Conservation (phyloP, 2,113 vertebrate genomes). For the Xiphophorus couchianus region DNA sequence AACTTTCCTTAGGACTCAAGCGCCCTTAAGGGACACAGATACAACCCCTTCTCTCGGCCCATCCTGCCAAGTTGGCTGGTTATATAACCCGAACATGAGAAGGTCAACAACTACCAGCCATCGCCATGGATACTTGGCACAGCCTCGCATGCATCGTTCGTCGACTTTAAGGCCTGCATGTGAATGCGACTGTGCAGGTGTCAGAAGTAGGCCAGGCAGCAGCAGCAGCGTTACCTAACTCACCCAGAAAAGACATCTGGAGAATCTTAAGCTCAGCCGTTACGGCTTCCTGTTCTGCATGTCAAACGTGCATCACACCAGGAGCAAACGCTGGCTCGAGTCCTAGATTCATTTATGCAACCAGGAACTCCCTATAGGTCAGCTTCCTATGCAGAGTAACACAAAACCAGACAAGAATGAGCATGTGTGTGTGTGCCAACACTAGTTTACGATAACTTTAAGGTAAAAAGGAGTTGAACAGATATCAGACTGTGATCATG, state of each 20-base stretch:
- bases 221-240: constrained; percentile 53
- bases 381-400: background rate
- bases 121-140: constrained; percentile 63
- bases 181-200: constrained; percentile 14
- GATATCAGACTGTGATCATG: no score
- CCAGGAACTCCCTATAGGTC: background rate
- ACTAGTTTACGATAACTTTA: background rate
- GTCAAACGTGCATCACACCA: background rate
- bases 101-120: constrained; percentile 61
- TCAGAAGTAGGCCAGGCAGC: constrained; percentile 56
- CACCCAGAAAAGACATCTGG: constrained; percentile 62
- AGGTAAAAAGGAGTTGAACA: background rate
- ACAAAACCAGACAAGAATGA: background rate
- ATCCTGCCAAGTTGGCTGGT: constrained; percentile 53
- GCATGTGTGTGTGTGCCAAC: background rate
- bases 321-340: background rate
- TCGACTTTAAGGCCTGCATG: constrained; percentile 19
- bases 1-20: background rate
- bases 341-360: background rate
- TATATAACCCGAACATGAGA: constrained; percentile 71
- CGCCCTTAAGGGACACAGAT: background rate
- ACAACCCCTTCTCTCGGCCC: constrained; percentile 11
- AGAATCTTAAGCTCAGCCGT: constrained; percentile 34
- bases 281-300: constrained; percentile 32
- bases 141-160: background rate